Conservation (phyloP, 92 coral and sea anemone genomes). For the Bergia sp. region DNA sequence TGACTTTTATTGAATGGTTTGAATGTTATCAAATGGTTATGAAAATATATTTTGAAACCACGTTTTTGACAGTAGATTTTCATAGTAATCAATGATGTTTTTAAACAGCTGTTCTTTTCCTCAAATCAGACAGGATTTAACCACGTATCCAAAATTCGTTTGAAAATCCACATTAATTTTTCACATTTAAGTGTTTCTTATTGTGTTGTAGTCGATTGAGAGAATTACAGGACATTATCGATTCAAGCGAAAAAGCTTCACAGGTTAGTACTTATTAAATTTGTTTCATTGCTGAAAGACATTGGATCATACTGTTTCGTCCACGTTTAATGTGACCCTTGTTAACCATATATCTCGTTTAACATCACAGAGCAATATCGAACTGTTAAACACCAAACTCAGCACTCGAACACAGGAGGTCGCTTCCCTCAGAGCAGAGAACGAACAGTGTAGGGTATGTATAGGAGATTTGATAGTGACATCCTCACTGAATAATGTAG, state of each 20-base stretch:
- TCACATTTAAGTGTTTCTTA: not conserved
- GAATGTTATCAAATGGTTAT: no score
- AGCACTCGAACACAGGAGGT: constrained; percentile 95
- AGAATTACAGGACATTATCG: constrained; percentile 87
- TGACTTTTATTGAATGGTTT: no score
- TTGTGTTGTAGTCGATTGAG: constrained; percentile 73
- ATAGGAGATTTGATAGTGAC: not conserved
- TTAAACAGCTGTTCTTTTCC: no score
- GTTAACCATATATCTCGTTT: not conserved
- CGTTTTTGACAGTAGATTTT: not conserved
- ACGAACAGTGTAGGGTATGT: constrained; percentile 86
- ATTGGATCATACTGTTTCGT: no score
- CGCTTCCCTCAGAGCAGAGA: constrained; percentile 83
- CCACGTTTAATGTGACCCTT: no score
- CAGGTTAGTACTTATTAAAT: constrained; percentile 61
- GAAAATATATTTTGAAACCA: no score
- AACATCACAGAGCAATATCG: constrained; percentile 72
- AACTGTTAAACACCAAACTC: constrained; percentile 80
- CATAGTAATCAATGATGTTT: not conserved
- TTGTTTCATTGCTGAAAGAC: not conserved
- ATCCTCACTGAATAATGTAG: not conserved
- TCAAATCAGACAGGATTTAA: no score
- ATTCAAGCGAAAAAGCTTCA: constrained; percentile 82
- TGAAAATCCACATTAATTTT: no score
- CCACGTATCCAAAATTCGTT: no score